Base-by-base conservation (phyloP, 2,113 vertebrate genomes). In the Cochlearius cochlearius region DNA sequence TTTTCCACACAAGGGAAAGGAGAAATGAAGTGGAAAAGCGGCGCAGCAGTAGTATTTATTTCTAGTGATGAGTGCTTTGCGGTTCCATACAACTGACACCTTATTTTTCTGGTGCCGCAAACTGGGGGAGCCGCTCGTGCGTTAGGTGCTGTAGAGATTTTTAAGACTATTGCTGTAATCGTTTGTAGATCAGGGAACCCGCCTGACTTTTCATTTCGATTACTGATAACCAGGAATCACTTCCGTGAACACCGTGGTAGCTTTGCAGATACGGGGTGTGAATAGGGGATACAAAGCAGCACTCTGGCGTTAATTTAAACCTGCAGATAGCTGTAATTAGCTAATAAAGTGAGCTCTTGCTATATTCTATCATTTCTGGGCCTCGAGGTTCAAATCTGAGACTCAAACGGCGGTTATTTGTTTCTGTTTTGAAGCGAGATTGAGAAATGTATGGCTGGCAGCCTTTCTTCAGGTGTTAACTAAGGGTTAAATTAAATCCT, bases 241-340 rank as follows among this genome's bases (percentile, higher is more conserved):
- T 83, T 39, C 75, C 0, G 0, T 39, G 53, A 69, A 41, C 7
- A 1, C 26, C 0, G 0, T 8, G 12, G 45, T 30, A 55, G 66
- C 60, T 75, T 64, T 79, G 86, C 76, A 78, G 73, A 23, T 52
- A 25, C 0, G 0, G 22, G 20, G 0, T 32, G 55, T 34, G n/a
- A 77, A n/a, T 3, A 71, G 18, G 18, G 34, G 39, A 34, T 73
- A 55, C 38, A 23, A 41, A 71, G 47, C 60, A 87, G 69, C 56
- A 9, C 10, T 7, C 11, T 22, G 66, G 22, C 53, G 69, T 64
- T 85, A 39, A 69, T 81, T 86, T 53, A 66, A 92, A 62, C 25
- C 47, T 50, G n/a, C 36, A 66, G 45, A 38, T 26, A 53, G 34
- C 52, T 81, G 49, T 52, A 39, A 72, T 85, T 85, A 45, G 50